Evolutionary conservation across 2,113 vertebrate species (phyloP).

Genomic region (Orthochromis indermauri): DNA sequence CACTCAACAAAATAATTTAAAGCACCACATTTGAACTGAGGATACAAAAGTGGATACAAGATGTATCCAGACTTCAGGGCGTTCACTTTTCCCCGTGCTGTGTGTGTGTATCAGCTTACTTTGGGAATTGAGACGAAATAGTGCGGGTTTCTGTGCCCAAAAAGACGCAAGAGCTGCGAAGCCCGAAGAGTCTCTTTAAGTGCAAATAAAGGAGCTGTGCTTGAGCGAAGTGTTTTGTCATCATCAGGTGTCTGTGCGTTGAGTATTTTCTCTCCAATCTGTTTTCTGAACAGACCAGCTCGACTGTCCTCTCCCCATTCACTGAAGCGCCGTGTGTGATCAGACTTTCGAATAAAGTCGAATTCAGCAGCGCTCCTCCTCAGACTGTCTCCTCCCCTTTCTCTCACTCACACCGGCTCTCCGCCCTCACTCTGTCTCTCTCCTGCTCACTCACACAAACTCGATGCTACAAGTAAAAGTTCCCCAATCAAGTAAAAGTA

Average conservation of each 20-base stretch:
- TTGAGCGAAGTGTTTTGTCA: not conserved
- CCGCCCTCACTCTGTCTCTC: not conserved
- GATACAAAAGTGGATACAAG: not conserved
- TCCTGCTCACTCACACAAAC: not conserved
- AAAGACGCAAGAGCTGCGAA: not conserved
- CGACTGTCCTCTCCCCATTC: not conserved
- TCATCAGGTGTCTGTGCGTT: not conserved
- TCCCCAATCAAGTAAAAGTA: not conserved
- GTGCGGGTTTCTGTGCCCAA: not conserved
- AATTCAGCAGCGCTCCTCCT: not conserved
- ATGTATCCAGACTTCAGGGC: not conserved
- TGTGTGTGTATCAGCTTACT: not conserved
- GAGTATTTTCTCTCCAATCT: not conserved
- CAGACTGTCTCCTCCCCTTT: not conserved
- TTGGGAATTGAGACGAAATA: not conserved
- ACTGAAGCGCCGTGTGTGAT: conserved; percentile 42
- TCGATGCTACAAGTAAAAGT: not conserved
- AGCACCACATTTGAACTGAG: not conserved
- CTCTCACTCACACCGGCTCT: not conserved
- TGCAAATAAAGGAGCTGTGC: not conserved
- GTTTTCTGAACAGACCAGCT: not conserved
- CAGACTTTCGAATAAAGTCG: conserved; percentile 40
- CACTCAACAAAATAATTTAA: not conserved
- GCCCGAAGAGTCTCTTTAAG: not conserved
- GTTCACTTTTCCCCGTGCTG: not conserved